Base-by-base conservation (phyloP, 2,797 vertebrate species). In the Eremophila alpestris region DNA sequence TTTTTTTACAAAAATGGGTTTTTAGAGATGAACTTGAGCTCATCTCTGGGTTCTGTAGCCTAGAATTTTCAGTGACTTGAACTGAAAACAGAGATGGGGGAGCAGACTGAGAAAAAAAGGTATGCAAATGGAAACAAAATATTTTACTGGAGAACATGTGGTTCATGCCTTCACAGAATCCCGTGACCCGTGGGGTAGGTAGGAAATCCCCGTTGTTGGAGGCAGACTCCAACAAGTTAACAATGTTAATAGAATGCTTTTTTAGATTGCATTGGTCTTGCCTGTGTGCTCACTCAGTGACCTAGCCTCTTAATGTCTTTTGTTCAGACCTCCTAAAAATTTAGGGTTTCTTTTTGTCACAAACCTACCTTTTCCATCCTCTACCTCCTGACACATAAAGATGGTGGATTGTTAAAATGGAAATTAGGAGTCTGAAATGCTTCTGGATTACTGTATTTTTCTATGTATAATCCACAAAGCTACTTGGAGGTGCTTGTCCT, bases 101-200 rank as follows among this genome's bases (percentile, higher is more conserved):
- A 85, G 12, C 10, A 3, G 86, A 82, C 59, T 7, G 40, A 94
- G 88, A 85, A 88, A 68, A 68, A 93, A 94, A 96, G 65, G 71
- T 97, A 96, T 94, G 91, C 93, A 95, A 97, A 96, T 92, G 46
- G 89, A 69, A 93, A 92, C 78, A 90, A 93, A 89, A 90, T 73
- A 71, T 70, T 83, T 89, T 93, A 96, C 81, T 52, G 52, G 84
- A 93, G 88, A 85, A 55, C 15, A 2, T 82, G 60, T 73, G 67
- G 92, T 90, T 95, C 46, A 32, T 54, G 45, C 80, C 71, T 95
- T 95, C 93, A 80, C 68, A 93, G 89, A 92, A 90, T 96, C 79
- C 82, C 74, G 55, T 95, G 92, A 94, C 80, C 59, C 0, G 2
- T 56, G 71, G 43, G 45, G 51, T 95, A 90, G 45, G 51, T 95